Evolutionary conservation across 2,113 vertebrate species (phyloP).

Genomic region (Brienomyrus longianalis): DNA sequence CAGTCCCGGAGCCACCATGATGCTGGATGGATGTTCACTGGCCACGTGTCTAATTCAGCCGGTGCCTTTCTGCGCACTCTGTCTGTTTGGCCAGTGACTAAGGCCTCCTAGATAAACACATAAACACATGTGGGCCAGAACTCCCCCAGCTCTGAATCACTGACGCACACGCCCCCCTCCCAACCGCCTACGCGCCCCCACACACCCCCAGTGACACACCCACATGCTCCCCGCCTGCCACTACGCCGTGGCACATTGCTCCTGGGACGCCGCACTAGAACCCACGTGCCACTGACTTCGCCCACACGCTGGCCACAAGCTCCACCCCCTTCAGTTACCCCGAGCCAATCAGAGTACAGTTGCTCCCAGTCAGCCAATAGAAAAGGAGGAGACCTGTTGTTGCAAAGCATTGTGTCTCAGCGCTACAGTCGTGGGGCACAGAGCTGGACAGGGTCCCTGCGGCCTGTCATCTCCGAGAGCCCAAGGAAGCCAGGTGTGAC

Average conservation of each 20-base stretch:
- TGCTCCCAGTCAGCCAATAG: no score
- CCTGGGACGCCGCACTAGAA: constrained; percentile 28
- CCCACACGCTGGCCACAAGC: constrained; percentile 25
- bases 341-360: constrained; percentile 48
- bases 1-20: background rate
- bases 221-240: background rate
- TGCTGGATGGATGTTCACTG: background rate
- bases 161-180: constrained; percentile 6
- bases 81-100: constrained; percentile 48
- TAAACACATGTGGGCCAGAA: constrained; percentile 51
- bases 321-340: constrained; percentile 30
- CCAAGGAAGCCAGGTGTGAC: background rate
- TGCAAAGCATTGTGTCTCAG: no score
- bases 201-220: constrained; percentile 11
- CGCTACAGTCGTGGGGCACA: no score
- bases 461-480: background rate
- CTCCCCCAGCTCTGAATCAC: constrained; percentile 44
- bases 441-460: no score
- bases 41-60: background rate
- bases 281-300: constrained; percentile 36
- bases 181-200: constrained; percentile 5
- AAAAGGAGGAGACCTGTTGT: no score
- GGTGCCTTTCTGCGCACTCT: background rate
- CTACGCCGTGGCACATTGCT: constrained; percentile 33
- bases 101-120: constrained; percentile 50